Evolutionary conservation across 53 echinoderm and acorn worm species (phyloP).

Genomic region (Patiria pectinifera): DNA sequence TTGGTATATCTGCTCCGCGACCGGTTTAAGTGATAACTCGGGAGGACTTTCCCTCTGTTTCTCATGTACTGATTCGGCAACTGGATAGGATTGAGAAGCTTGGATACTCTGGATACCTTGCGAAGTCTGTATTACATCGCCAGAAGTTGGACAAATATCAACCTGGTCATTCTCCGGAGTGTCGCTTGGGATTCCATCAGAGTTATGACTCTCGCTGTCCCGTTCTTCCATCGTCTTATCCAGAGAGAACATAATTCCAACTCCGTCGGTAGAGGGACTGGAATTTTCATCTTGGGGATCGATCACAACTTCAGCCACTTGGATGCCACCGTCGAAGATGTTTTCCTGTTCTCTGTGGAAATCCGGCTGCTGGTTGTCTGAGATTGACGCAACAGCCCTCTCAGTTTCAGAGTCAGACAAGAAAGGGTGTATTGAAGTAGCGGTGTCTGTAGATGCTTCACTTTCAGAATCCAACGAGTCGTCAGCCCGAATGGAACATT

Average conservation of each 20-base stretch:
- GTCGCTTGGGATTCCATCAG: neutral
- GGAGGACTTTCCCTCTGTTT: neutral
- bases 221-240: neutral
- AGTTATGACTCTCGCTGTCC: neutral
- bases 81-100: neutral
- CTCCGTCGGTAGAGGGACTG: neutral
- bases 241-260: constrained; percentile 8
- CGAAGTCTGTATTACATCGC: neutral
- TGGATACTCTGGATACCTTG: neutral
- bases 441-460: neutral
- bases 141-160: neutral
- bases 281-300: neutral
- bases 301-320: constrained; percentile 24
- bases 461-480: neutral
- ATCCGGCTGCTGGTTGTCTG: neutral
- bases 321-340: neutral
- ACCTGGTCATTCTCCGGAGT: neutral
- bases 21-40: neutral
- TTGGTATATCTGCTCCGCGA: neutral
- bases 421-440: neutral
- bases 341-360: too few relatives aligned
- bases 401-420: constrained; percentile 32
- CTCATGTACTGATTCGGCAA: neutral
- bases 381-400: neutral
- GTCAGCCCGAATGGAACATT: neutral